Evolutionary conservation across 2,113 vertebrate genomes (phyloP), one percentile per base, ranked within the genome.

Genomic region (Phainopepla nitens): DNA sequence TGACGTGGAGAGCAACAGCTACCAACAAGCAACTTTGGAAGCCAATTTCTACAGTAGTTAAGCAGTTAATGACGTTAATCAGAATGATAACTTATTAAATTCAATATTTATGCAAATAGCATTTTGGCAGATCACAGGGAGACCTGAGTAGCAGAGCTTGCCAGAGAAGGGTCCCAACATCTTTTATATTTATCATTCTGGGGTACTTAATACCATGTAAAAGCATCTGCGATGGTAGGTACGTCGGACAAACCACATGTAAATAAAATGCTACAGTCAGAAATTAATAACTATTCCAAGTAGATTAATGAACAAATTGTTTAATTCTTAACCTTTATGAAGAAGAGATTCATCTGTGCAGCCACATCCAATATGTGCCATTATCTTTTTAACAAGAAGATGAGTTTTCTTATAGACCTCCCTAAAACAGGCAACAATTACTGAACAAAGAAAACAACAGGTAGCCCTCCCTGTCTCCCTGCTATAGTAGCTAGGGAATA

Each of bases 31-130:
- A 90, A 85, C 91, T 95, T 91, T 78, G 65, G 36, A 82, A 92
- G 95, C 91, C 96, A 96, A 82, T 96, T 96, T 97, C 91, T 94
- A 94, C 73, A 96, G 96, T 42, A 90, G 76, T 96, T 94, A 93
- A 94, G 94, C 95, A 94, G 95, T 90, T 95, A 96, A 97, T 86
- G 92, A 82, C 13, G 58, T 92, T 96, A 82, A 96, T 88, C 76
- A 51, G 89, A 95, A 96, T 25, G 79, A 96, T 91, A 96, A 92
- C 91, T 94, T 93, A 73, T 71, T 95, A 93, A 79, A 73, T 82
- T 92, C 86, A 87, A 51, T 70, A 69, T 79, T 91, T 90, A 93
- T 88, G 93, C 93, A 94, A 94, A 96, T 53, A 65, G 70, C 80
- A 39, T 93, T 92, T 94, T 49, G 91, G 90, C 90, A 80, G 71